Conservation (phyloP, 2,113 vertebrate species). For the Corvus cornix region DNA sequence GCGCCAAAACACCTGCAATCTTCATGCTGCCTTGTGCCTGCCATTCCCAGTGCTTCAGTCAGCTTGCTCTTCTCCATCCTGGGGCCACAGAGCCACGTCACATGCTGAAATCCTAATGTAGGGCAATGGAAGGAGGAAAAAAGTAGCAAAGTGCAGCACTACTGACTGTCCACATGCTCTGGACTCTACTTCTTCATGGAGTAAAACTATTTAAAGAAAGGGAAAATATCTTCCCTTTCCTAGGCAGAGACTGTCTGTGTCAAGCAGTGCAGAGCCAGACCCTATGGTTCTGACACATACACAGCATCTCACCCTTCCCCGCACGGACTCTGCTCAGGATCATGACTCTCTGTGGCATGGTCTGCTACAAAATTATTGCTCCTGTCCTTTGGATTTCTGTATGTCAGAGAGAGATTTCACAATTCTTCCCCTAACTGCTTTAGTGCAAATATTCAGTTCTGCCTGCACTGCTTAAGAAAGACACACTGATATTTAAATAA, state of each 20-base stretch:
- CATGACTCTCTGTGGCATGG: rapidly evolving
- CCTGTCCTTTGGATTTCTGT: neutral
- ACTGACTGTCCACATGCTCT: rapidly evolving
- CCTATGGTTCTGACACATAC: neutral
- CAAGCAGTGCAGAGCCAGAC: neutral
- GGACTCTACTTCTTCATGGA: neutral
- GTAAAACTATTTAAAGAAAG: neutral
- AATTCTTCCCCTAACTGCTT: neutral
- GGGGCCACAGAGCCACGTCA: neutral
- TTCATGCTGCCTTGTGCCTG: neutral
- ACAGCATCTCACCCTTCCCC: rapidly evolving
- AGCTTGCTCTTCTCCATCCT: neutral
- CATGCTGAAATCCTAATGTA: neutral
- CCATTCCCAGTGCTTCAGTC: neutral
- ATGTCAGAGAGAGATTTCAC: neutral
- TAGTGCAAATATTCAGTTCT: neutral
- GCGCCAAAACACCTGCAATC: neutral
- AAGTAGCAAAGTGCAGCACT: neutral
- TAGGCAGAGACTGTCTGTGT: rapidly evolving
- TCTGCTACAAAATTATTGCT: neutral
- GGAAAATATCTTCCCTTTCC: neutral
- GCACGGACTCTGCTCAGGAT: neutral
- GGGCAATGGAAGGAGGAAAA: neutral
- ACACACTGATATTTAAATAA: neutral
- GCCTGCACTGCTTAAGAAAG: neutral